phyloP scores from a whole-genome alignment of 2,797 vertebrate genomes.

The Muscicapa striata region DNA sequence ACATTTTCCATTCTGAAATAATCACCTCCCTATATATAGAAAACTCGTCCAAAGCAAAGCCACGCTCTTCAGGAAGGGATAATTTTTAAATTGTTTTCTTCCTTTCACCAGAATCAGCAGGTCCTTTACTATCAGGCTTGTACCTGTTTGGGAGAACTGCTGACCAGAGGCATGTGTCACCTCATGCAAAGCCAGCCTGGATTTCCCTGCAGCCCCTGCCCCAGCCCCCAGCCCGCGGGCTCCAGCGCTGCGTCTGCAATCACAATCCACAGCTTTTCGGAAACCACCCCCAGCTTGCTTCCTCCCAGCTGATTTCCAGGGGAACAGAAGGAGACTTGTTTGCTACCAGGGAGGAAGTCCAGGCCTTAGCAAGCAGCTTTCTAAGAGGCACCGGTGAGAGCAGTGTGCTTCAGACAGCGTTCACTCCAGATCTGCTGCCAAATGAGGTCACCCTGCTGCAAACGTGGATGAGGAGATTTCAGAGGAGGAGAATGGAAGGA shows the following conservation, averaged over 20 bases:
- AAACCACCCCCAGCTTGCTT: slow-evolving; percentile 53
- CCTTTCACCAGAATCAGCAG: background rate
- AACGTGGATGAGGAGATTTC: background rate
- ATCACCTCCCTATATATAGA: slow-evolving; percentile 52
- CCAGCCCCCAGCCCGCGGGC: background rate
- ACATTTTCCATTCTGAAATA: slow-evolving; percentile 62
- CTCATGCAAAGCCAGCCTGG: background rate
- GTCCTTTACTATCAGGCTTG: background rate
- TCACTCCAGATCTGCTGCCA: background rate
- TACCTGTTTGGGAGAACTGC: background rate
- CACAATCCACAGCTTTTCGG: slow-evolving; percentile 1
- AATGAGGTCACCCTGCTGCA: slow-evolving; percentile 53
- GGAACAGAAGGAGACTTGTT: slow-evolving; percentile 66
- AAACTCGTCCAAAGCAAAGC: background rate
- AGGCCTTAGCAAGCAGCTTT: slow-evolving; percentile 18
- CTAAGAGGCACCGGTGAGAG: slow-evolving; percentile 4
- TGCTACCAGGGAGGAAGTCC: slow-evolving; percentile 50
- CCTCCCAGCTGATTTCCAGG: slow-evolving; percentile 66
- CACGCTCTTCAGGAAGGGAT: background rate
- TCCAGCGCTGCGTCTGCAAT: background rate
- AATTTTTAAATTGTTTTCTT: background rate
- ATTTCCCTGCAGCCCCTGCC: background rate
- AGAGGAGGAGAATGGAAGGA: background rate
- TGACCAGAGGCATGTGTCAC: background rate
- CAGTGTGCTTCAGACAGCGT: background rate